Evolutionary conservation across 2,113 vertebrate species (phyloP).

Genomic region (Muntiacus muntjak): DNA sequence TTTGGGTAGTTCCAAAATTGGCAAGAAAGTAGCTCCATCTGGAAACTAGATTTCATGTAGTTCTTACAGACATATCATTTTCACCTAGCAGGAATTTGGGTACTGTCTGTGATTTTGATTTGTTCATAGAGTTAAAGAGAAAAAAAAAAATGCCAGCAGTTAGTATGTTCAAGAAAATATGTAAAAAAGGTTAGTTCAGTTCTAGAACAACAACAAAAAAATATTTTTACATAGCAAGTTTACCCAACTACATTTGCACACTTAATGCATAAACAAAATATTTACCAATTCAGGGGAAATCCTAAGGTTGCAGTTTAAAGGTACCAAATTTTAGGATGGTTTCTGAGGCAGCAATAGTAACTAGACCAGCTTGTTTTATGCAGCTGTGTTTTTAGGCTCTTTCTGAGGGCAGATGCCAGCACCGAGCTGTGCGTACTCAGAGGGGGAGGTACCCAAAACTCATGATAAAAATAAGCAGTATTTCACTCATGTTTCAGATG

Average conservation of each 20-base stretch:
- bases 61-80: constrained; percentile 27
- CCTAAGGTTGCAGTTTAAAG: background rate
- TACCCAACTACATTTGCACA: background rate
- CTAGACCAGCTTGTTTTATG: background rate
- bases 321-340: background rate
- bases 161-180: background rate
- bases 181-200: background rate
- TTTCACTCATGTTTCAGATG: background rate
- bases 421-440: background rate
- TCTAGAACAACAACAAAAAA: background rate
- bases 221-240: background rate
- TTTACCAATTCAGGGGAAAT: background rate
- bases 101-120: constrained; percentile 19
- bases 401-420: background rate
- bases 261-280: constrained; percentile 13
- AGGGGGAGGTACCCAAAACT: background rate
- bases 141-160: background rate
- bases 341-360: background rate
- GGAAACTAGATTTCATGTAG: constrained; percentile 17
- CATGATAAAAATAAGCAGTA: background rate
- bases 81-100: background rate
- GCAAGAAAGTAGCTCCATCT: constrained; percentile 6
- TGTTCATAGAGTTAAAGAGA: constrained; percentile 22
- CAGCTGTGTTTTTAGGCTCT: background rate
- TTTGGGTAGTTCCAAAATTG: background rate